Percentiles rank a stretch among this genome's conserved stretches.
Conservation (phyloP, 1,140 invertebrate genomes). For the Akabosia matsudoensis region DNA sequence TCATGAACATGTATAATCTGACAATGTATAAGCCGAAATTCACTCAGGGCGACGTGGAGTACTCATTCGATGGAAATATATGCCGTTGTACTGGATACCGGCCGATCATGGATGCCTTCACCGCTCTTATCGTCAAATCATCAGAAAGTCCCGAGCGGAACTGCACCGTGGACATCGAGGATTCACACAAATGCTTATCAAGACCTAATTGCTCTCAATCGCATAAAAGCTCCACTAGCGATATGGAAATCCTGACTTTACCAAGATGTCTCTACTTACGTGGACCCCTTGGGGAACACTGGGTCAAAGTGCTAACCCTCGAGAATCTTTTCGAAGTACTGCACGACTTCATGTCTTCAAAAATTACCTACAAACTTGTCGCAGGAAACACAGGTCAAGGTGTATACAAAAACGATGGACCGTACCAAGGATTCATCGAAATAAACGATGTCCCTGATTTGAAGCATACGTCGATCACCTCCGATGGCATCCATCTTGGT, state of each 20-base stretch:
- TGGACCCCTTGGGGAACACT: constrained; percentile 49
- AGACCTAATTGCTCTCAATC: no score
- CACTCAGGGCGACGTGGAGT: constrained; percentile 47
- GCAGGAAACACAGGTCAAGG: constrained; percentile 68
- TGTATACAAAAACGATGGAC: constrained; percentile 58
- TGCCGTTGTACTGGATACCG: constrained; percentile 58
- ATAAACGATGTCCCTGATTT: constrained; percentile 65
- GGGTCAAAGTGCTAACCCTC: constrained; percentile 57
- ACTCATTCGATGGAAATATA: constrained; percentile 53
- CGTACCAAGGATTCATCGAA: constrained; percentile 65
- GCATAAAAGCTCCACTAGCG: background rate
- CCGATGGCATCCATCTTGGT: constrained; percentile 52
- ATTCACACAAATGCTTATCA: background rate
- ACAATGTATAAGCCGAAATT: constrained; percentile 57
- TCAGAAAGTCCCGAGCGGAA: background rate
- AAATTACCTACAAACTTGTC: constrained; percentile 58
- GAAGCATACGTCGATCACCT: constrained; percentile 47
- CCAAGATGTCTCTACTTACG: background rate
- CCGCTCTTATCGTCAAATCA: constrained; percentile 50
- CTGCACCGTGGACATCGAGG: background rate
- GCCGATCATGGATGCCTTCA: constrained; percentile 57
- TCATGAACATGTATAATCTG: constrained; percentile 78
- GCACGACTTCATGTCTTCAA: constrained; percentile 51
- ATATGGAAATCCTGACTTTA: background rate
- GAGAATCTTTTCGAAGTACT: constrained; percentile 60